A percentile compares a stretch with the other conserved stretches of the same genome.
phyloP scores from a whole-genome alignment of 2,888 invertebrate species.

The Mythimna ferrago region DNA sequence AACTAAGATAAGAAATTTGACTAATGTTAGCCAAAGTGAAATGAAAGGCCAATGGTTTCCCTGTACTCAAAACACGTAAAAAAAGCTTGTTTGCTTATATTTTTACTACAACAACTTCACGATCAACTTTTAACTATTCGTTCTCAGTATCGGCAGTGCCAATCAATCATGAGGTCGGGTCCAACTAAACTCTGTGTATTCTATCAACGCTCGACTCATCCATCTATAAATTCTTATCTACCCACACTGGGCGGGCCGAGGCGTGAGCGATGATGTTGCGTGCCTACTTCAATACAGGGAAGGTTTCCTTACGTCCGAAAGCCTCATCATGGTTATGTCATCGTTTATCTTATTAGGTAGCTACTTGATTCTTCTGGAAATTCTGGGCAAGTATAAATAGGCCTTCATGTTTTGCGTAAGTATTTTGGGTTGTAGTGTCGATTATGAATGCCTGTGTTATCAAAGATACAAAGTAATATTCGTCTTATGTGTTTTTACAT shows the following conservation, averaged over 20 bases:
- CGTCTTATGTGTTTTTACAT: too few relatives aligned
- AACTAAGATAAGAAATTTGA: not conserved
- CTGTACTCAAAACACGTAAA: not conserved
- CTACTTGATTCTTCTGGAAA: conserved; percentile 32
- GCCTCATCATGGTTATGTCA: conserved; percentile 57
- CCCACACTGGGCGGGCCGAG: conserved; percentile 77
- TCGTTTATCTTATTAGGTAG: conserved; percentile 61
- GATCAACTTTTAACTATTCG: conserved; percentile 76
- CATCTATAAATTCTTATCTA: conserved; percentile 87
- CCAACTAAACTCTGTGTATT: conserved; percentile 82
- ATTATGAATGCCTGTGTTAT: not conserved
- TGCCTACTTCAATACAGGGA: conserved; percentile 74
- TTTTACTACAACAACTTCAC: conserved; percentile 3
- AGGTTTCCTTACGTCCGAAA: conserved; percentile 62
- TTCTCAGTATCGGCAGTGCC: conserved; percentile 68
- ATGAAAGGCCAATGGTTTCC: not conserved
- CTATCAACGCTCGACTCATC: conserved; percentile 83
- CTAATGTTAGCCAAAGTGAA: not conserved
- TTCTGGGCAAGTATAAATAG: conserved; percentile 23
- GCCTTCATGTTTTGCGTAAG: not conserved
- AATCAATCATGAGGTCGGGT: conserved; percentile 83
- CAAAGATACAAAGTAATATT: not conserved
- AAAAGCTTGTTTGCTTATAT: conserved; percentile 6
- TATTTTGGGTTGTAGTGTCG: not conserved
- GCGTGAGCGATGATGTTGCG: conserved; percentile 85